Evolutionary conservation across 2,113 vertebrate genomes (phyloP).

Genomic region (Prionailurus viverrinus): DNA sequence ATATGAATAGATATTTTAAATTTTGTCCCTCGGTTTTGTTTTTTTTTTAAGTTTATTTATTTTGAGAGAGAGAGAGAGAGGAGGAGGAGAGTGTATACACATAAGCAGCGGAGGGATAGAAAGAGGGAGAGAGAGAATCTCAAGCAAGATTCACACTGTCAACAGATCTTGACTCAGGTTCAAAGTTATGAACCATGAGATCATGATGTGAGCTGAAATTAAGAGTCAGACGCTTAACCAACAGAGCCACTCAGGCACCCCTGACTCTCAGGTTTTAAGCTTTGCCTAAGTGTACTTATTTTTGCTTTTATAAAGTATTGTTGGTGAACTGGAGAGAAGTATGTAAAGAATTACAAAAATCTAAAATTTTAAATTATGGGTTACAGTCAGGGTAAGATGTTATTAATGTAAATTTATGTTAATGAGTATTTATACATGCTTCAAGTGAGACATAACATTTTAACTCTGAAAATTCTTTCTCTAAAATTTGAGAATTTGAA

Average conservation of each 20-base stretch:
- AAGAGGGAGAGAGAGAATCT: too few relatives aligned
- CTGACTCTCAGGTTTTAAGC: background rate
- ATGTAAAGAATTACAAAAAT: background rate
- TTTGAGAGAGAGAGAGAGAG: too few relatives aligned
- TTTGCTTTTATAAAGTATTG: background rate
- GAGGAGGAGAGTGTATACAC: too few relatives aligned
- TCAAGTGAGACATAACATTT: background rate
- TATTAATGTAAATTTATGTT: background rate
- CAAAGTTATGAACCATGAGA: too few relatives aligned
- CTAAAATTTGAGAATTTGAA: background rate
- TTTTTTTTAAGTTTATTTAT: too few relatives aligned
- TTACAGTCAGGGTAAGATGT: background rate
- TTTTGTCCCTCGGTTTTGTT: background rate
- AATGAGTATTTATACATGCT: background rate
- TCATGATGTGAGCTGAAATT: too few relatives aligned
- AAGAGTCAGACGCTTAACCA: too few relatives aligned
- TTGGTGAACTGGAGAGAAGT: background rate
- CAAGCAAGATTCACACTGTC: too few relatives aligned
- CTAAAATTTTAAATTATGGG: background rate
- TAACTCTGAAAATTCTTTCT: background rate
- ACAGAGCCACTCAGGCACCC: too few relatives aligned
- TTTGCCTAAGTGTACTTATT: background rate
- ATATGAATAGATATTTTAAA: background rate
- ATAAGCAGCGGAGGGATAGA: too few relatives aligned
- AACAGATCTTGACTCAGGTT: too few relatives aligned